Evolutionary conservation across 2,113 vertebrate species (phyloP), one percentile per base, ranked within the genome.

Genomic region (Pimephales promelas): DNA sequence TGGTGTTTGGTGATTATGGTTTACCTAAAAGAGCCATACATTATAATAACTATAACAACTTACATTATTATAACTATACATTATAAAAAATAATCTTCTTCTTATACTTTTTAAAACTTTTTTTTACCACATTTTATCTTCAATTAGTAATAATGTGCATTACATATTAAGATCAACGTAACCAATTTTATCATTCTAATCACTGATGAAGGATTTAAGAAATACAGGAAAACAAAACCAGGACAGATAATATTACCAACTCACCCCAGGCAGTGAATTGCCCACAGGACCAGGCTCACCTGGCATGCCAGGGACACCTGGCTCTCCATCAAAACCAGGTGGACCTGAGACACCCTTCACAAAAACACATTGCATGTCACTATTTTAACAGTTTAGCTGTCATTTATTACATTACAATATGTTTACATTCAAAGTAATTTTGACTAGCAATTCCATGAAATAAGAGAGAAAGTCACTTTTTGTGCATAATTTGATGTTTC

Each of bases 271-370:
- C 31, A 93, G 93, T 20, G 94, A 89, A 0, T 95, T 92, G 26
- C 98, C 97, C 5, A 96, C 94, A 81, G 96, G 94, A 71, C 98
- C 98, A 1, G 97, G 90, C 40, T 95, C 88, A 88, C 98, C 98
- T 26, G 98, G 97, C 14, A 96, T 95, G 83, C 98, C 98, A 87
- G 98, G 98, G 26, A 99, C 90, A 68, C 98, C 98, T 3, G 98
- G 98, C 82, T 98, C 97, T n/a, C 98, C 98, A 83, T 99, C 98
- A 84, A 95, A 92, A 20, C 98, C 98, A 86, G 94, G 92, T 86
- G 97, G 96, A 86, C 98, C 98, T 82, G 89, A 89, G 72, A 95
- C 94, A 91, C 98, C 98, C 97, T 99, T 87, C 56, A 22, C 45
- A 79, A 49, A 61, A 66, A 36, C 79, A 74, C 4, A 62, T 10